phyloP scores from a whole-genome alignment of 2,113 vertebrate genomes.

The Charadrius vociferus region DNA sequence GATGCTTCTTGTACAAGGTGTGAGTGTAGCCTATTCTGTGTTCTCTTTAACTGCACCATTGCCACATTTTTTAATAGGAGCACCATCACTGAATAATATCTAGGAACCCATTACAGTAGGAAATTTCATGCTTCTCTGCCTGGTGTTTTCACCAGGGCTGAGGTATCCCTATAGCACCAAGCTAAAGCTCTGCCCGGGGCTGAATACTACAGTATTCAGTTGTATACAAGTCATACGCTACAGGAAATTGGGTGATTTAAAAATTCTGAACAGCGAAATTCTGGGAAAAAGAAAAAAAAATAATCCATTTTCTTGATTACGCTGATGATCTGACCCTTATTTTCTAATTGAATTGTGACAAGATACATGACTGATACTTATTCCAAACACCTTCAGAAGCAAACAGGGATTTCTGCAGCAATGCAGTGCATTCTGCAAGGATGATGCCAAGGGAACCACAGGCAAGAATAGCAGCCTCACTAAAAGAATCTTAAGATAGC shows the following conservation, averaged over 20 bases:
- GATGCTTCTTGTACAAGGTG: background rate
- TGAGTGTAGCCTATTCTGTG: background rate
- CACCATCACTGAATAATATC: background rate
- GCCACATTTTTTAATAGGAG: background rate
- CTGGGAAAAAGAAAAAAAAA: background rate
- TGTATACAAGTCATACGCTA: background rate
- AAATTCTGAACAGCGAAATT: background rate
- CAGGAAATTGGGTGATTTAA: background rate
- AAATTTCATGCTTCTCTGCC: background rate
- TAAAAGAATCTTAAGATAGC: background rate
- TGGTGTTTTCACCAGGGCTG: background rate
- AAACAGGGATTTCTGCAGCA: conserved; percentile 7
- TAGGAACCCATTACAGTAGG: background rate
- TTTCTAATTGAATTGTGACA: background rate
- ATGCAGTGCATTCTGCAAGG: background rate
- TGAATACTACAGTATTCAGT: background rate
- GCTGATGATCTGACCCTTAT: background rate
- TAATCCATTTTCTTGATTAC: background rate
- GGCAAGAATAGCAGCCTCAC: background rate
- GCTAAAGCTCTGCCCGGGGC: background rate
- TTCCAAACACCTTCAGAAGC: background rate
- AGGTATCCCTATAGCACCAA: background rate
- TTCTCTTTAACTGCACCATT: background rate
- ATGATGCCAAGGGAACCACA: background rate
- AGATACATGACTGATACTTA: background rate